Conservation (phyloP, 1,140 invertebrate species). For the Tetramorium simillimum region DNA sequence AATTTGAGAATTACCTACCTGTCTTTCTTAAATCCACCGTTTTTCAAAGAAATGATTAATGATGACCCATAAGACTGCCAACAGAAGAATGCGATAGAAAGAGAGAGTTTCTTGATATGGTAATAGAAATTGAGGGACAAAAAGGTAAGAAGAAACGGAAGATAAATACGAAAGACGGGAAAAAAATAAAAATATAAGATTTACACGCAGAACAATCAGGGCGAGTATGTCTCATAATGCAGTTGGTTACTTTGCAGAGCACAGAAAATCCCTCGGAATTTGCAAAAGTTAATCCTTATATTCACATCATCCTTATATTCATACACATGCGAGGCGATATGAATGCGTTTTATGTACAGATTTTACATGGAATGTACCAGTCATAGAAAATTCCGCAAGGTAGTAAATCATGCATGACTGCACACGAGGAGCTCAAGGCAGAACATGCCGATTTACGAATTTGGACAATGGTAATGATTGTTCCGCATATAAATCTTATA, state of each 20-base stretch:
- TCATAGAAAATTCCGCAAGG: slow-evolving; percentile 18
- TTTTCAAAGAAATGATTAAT: slow-evolving; percentile 6
- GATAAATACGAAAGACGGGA: neutral
- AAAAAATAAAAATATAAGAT: neutral
- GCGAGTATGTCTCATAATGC: neutral
- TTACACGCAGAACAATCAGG: neutral
- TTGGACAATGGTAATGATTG: neutral
- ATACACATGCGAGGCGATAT: neutral
- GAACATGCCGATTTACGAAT: slow-evolving; percentile 23
- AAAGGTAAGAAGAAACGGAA: neutral
- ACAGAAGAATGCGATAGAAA: neutral
- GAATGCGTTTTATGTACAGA: slow-evolving; percentile 24
- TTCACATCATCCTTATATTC: too few species aligned
- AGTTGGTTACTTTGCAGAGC: slow-evolving; percentile 17
- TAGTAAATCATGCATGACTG: slow-evolving; percentile 38
- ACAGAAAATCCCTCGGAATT: slow-evolving; percentile 35
- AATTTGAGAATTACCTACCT: neutral
- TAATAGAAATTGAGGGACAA: neutral
- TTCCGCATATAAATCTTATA: neutral
- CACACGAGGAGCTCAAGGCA: neutral
- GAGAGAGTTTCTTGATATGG: neutral
- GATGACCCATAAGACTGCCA: neutral
- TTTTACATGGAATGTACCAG: slow-evolving; percentile 3
- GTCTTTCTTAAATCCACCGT: neutral
- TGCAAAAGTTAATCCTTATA: slow-evolving; percentile 41